Evolutionary conservation across 2,888 invertebrate genomes (phyloP).

Genomic region (Crepidodera aurea): DNA sequence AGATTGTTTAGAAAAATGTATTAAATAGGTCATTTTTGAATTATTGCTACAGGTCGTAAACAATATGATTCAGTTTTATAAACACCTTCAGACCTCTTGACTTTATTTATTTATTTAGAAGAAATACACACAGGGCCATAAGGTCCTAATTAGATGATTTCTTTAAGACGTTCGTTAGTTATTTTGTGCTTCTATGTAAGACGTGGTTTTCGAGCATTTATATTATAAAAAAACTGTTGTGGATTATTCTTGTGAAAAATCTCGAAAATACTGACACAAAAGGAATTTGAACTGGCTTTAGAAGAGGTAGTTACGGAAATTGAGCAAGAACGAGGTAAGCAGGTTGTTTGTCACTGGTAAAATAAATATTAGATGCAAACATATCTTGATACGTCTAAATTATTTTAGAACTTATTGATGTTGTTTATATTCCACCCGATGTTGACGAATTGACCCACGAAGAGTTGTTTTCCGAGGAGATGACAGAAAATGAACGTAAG

Average conservation of each 20-base stretch:
- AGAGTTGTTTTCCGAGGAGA: background rate
- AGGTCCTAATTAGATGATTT: no score
- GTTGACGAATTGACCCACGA: background rate
- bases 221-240: background rate
- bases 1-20: no score
- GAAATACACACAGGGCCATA: no score
- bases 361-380: conserved; percentile 1
- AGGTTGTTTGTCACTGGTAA: conserved; percentile 12
- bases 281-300: conserved; percentile 1
- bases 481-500: background rate
- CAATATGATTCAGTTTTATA: background rate
- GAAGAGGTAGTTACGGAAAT: conserved; percentile 5
- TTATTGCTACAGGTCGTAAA: no score
- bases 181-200: background rate
- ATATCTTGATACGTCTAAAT: background rate
- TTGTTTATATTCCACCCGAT: background rate
- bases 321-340: conserved; percentile 4
- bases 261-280: conserved; percentile 3
- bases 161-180: background rate
- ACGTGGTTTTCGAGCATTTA: conserved; percentile 2
- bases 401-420: background rate
- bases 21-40: no score
- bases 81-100: background rate
- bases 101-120: no score
- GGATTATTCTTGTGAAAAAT: background rate